Base-by-base conservation (phyloP, 2,888 invertebrate species). In the Epistrophe grossulariae region DNA sequence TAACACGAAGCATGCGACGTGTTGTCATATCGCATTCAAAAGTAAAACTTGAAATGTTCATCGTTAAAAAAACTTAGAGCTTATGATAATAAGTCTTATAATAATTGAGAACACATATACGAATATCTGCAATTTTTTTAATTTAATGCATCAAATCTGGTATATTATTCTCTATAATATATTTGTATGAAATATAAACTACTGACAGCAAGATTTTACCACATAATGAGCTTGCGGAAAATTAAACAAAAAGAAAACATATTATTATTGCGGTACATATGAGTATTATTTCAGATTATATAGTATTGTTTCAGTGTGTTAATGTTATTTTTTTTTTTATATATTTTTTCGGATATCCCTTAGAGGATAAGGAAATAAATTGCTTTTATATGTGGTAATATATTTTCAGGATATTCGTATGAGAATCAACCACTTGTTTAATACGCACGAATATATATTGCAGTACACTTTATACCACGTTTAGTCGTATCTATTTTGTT, bases 381-480 rank as follows among this genome's bases (percentile, higher is more conserved):
- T 79, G 79, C 73, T 84, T 79, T 79, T 79, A 84, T 79, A 84
- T 84, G 79, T 55, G 79, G 70, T 73, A 73, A 84, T 84, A 84
- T 84, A 84, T 84, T 79, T 79, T 73, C 60, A 52, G 83, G 83
- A 79, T 84, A 84, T 84, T 84, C 73, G 79, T 79, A 72, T 84
- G 84, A 79, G 84, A 84, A 84, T 71, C 74, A 74, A 74, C 79
- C 84, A 84, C 79, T 84, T 84, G 84, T 79, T 84, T 79, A 79
- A 79, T 84, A 83, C 79, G 52, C 60, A 70, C 68, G 11, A 19
- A 64, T 50, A 60, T 50, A 60, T 74, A 28, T 35, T 59, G 43
- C 50, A 52, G 70, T 50, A 35, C 28, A 48, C 38, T 62, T 17
- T 52, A 11, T 40, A 15, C 13, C 40, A 40, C 40, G n/a, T 24